Conservation (phyloP, 2,113 vertebrate species). For the Hemiscyllium ocellatum region DNA sequence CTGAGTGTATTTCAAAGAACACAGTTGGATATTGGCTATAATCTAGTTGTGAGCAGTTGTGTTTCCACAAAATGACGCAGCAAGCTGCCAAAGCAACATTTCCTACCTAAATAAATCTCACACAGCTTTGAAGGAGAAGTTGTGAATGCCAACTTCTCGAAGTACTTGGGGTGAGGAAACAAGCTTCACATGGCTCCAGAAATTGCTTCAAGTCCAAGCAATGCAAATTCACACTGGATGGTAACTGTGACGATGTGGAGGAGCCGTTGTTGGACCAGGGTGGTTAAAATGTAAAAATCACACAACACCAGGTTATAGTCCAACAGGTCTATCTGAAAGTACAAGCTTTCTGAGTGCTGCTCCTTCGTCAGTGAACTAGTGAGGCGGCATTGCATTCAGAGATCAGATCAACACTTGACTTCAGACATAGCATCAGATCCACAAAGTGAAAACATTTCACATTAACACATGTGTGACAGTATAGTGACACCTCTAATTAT, state of each 20-base stretch:
- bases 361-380: too few species aligned
- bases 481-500: not conserved
- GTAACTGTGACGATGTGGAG: too few species aligned
- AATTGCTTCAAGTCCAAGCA: not conserved
- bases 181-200: not conserved
- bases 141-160: not conserved
- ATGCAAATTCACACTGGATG: not conserved
- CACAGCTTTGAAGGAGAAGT: not conserved
- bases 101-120: not conserved
- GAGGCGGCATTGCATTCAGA: not conserved
- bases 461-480: not conserved
- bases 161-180: not conserved
- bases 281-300: too few species aligned
- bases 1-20: not conserved
- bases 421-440: not conserved
- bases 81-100: not conserved
- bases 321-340: too few species aligned
- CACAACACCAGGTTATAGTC: too few species aligned
- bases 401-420: not conserved
- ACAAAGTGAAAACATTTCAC: not conserved
- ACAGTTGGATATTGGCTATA: not conserved
- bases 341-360: too few species aligned
- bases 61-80: not conserved
- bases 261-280: too few species aligned
- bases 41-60: not conserved